Conservation (phyloP, 2,888 invertebrate species). For the Listrodromus nycthemerus region DNA sequence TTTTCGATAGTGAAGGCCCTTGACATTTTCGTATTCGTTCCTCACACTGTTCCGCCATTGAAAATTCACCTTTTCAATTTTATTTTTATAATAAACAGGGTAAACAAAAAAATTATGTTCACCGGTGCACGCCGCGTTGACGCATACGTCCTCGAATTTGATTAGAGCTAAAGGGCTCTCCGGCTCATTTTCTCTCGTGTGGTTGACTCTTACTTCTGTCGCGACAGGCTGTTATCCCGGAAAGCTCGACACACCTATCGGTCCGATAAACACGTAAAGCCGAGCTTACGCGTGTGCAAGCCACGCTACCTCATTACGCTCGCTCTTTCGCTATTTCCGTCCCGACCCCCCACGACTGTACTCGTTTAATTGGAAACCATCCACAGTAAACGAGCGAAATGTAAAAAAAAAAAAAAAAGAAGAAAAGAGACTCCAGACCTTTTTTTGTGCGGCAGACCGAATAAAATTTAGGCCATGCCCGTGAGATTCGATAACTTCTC, state of each 20-base stretch:
- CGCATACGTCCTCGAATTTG: constrained; percentile 61
- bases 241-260: constrained; percentile 2
- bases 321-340: constrained; percentile 3
- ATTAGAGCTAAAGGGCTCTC: constrained; percentile 62
- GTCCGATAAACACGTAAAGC: constrained; percentile 28
- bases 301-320: constrained; percentile 2
- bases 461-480: constrained; percentile 63
- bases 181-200: constrained; percentile 60
- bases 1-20: neutral
- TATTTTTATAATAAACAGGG: neutral
- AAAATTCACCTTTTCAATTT: neutral
- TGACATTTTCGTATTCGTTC: neutral
- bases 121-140: neutral
- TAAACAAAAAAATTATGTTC: neutral
- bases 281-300: neutral
- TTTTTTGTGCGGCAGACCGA: constrained; percentile 63
- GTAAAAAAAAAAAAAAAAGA: neutral
- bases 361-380: constrained; percentile 69
- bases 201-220: constrained; percentile 14
- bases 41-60: neutral
- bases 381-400: constrained; percentile 5
- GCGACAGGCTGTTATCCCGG: constrained; percentile 12
- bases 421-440: constrained; percentile 9
- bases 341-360: neutral
- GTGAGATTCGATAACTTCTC: constrained; percentile 45